These are phyloP conservation scores for Lithophane leautieri DNA, from an alignment of 2,888 invertebrate species.

Conservation along the genomic window DNA sequence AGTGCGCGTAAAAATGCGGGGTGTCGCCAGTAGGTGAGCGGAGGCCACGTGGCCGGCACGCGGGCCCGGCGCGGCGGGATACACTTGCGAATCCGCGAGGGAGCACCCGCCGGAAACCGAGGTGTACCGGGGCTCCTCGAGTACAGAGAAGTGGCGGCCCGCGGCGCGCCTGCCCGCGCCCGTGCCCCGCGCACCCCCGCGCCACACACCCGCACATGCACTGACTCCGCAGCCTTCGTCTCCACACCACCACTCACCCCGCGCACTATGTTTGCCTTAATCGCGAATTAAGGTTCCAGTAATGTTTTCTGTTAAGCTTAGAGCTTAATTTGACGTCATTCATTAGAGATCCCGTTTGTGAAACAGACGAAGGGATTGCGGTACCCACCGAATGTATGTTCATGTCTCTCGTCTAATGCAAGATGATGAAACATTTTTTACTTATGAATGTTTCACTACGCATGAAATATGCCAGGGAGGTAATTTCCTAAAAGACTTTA, in stretches of 20 bases:
- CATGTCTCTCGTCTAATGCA: slow-evolving; percentile 43
- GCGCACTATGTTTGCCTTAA: slow-evolving; percentile 90
- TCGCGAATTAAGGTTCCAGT: slow-evolving; percentile 89
- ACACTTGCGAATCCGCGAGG: slow-evolving; percentile 87
- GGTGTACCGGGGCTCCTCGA: slow-evolving; percentile 90
- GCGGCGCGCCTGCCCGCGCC: slow-evolving; percentile 83
- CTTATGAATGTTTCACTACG: slow-evolving; percentile 10
- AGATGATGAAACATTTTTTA: slow-evolving; percentile 30
- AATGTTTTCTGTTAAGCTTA: slow-evolving; percentile 89
- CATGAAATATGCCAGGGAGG: neutral
- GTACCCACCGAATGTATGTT: slow-evolving; percentile 64
- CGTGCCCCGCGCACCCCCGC: slow-evolving; percentile 76
- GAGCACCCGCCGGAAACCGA: slow-evolving; percentile 89
- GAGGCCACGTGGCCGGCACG: slow-evolving; percentile 87
- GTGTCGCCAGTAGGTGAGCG: slow-evolving; percentile 79
- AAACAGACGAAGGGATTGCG: slow-evolving; percentile 72
- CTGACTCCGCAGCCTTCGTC: slow-evolving; percentile 86
- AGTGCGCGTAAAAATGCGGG: slow-evolving; percentile 79
- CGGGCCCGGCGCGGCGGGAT: slow-evolving; percentile 80
- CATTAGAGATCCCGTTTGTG: slow-evolving; percentile 80
- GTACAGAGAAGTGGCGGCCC: slow-evolving; percentile 89
- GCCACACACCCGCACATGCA: slow-evolving; percentile 83
- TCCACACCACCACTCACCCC: slow-evolving; percentile 89
- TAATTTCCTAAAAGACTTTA: slow-evolving; percentile 1
- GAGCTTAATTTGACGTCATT: slow-evolving; percentile 88